These are phyloP conservation scores for Podarcis raffonei DNA, from an alignment of 2,113 vertebrate genomes.

Conservation along the genomic window DNA sequence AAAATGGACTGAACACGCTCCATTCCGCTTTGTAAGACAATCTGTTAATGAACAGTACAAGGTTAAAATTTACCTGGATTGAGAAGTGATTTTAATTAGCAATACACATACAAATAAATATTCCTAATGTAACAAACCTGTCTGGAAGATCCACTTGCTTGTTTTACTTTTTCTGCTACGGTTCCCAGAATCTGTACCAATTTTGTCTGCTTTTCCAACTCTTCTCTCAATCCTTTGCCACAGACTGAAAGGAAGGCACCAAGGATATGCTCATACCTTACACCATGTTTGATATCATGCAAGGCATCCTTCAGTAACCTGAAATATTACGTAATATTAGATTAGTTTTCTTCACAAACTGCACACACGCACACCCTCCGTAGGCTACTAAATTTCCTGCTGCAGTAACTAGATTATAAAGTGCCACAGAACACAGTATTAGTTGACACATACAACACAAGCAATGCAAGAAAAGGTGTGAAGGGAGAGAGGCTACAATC, in stretches of 20 bases:
- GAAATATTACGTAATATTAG: constrained; percentile 58
- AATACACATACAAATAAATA: background rate
- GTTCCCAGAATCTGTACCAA: constrained; percentile 90
- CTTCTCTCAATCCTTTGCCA: constrained; percentile 86
- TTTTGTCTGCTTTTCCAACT: constrained; percentile 90
- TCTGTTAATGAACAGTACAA: constrained; percentile 69
- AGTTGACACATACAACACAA: background rate
- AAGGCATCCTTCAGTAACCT: constrained; percentile 95
- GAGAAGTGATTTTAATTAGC: background rate
- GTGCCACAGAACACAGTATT: background rate
- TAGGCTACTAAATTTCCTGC: background rate
- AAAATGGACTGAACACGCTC: constrained; percentile 93
- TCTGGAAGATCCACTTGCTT: constrained; percentile 87
- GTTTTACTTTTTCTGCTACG: constrained; percentile 92
- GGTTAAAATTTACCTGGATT: background rate
- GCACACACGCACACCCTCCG: too few relatives aligned
- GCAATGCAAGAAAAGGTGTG: background rate
- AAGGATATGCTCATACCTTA: constrained; percentile 88
- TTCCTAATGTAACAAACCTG: constrained; percentile 78
- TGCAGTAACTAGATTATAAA: background rate
- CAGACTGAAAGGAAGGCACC: constrained; percentile 91
- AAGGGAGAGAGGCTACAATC: background rate
- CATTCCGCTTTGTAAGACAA: constrained; percentile 90
- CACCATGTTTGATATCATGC: constrained; percentile 88
- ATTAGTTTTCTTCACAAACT: constrained; percentile 31